Percentiles rank a stretch among this genome's conserved stretches.
Evolutionary conservation across 2,113 vertebrate genomes (phyloP).

Genomic region (Puntigrus tetrazona): DNA sequence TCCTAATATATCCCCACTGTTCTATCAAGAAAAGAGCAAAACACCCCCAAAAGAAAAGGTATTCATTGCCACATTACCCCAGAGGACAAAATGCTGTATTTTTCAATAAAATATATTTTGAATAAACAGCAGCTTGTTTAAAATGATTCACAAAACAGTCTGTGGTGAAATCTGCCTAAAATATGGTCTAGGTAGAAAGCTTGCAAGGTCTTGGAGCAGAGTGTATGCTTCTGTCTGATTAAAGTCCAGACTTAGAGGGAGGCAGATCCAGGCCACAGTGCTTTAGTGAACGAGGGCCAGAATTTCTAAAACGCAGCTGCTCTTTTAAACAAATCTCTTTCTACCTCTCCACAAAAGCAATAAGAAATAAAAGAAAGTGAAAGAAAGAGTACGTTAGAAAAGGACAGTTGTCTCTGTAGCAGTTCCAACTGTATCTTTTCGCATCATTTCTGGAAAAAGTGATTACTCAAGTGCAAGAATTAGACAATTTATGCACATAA

Average conservation of each 20-base stretch:
- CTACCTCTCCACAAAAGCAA: constrained; percentile 31
- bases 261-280: constrained; percentile 8
- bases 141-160: too few relatives aligned
- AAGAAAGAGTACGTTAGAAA: neutral
- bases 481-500: neutral
- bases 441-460: constrained; percentile 37
- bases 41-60: too few relatives aligned
- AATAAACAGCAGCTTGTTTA: too few relatives aligned
- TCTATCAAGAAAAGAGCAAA: too few relatives aligned
- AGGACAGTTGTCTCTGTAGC: neutral
- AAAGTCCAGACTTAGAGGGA: neutral
- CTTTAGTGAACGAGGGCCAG: constrained; percentile 46
- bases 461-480: constrained; percentile 31
- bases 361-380: constrained; percentile 22
- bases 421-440: constrained; percentile 49
- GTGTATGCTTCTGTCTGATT: constrained; percentile 20
- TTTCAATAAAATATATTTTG: too few relatives aligned
- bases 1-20: too few relatives aligned
- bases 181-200: neutral
- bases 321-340: constrained; percentile 52
- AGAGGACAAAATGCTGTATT: too few relatives aligned
- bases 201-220: neutral
- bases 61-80: too few relatives aligned
- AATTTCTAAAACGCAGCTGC: constrained; percentile 59
- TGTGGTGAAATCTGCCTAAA: neutral